phyloP scores from a whole-genome alignment of 2,888 invertebrate genomes.

The Eledone cirrhosa region DNA sequence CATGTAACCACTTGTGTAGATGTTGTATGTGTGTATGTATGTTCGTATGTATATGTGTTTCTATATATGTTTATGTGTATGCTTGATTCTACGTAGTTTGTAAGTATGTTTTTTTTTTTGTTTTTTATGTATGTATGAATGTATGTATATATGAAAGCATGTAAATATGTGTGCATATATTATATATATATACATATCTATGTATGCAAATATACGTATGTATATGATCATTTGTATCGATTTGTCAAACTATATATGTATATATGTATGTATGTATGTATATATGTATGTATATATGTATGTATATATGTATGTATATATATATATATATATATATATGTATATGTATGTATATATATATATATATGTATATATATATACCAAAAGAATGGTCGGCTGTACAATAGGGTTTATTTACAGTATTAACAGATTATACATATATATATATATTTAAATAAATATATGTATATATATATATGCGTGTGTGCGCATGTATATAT shows the following conservation, averaged over 20 bases:
- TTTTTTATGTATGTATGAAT: too few relatives aligned
- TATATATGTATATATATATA: neutral
- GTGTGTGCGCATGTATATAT: too few relatives aligned
- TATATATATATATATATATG: neutral
- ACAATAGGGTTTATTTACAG: too few relatives aligned
- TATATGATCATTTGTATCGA: neutral
- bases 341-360: neutral
- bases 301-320: neutral
- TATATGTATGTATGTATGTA: neutral
- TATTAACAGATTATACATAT: too few relatives aligned
- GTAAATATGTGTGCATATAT: too few relatives aligned
- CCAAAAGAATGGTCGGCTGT: too few relatives aligned
- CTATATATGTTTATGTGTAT: neutral
- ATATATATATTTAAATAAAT: too few relatives aligned
- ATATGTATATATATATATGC: too few relatives aligned
- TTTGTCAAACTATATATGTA: neutral
- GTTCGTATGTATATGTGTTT: neutral
- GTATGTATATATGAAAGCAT: too few relatives aligned
- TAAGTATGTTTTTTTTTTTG: too few relatives aligned
- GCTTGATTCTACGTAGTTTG: neutral
- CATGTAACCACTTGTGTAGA: too few relatives aligned
- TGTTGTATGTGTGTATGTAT: neutral
- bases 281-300: neutral
- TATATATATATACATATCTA: too few relatives aligned
- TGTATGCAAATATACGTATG: neutral